Percentiles rank a stretch among this genome's conserved stretches.
Evolutionary conservation across 2,888 invertebrate species (phyloP).

Genomic region (Apomyelois bistriatella): DNA sequence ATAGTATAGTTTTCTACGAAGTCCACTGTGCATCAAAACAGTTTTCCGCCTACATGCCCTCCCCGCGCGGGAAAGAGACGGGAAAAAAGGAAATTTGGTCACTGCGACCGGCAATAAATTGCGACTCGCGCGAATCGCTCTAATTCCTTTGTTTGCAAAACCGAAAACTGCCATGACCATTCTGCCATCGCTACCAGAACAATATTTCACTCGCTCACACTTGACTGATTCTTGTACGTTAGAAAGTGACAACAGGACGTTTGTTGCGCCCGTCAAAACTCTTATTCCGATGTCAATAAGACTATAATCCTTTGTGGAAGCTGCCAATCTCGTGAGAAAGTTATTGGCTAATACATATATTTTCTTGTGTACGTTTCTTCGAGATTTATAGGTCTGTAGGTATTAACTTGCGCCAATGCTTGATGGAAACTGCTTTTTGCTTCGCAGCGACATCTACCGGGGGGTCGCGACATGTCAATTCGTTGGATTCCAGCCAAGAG

Average conservation of each 20-base stretch:
- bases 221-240: slow-evolving; percentile 55
- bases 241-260: slow-evolving; percentile 53
- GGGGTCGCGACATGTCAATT: slow-evolving; percentile 40
- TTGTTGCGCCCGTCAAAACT: slow-evolving; percentile 20
- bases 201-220: slow-evolving; percentile 67
- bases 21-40: slow-evolving; percentile 42
- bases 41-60: slow-evolving; percentile 46
- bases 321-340: slow-evolving; percentile 34
- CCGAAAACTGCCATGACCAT: slow-evolving; percentile 66
- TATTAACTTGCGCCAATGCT: slow-evolving; percentile 28
- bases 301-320: slow-evolving; percentile 45
- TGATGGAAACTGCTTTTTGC: slow-evolving; percentile 21
- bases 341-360: slow-evolving; percentile 14
- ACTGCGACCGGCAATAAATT: slow-evolving; percentile 66
- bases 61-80: slow-evolving; percentile 34
- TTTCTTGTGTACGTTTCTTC: slow-evolving; percentile 23
- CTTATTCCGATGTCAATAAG: slow-evolving; percentile 38
- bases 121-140: slow-evolving; percentile 57
- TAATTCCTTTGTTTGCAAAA: slow-evolving; percentile 76
- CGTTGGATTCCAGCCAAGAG: slow-evolving; percentile 58
- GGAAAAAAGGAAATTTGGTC: slow-evolving; percentile 62
- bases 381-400: slow-evolving; percentile 41
- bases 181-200: slow-evolving; percentile 45
- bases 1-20: no score
- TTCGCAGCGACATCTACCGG: slow-evolving; percentile 50